phyloP scores from a whole-genome alignment of 2,888 invertebrate genomes.

The Cephus pulcher region DNA sequence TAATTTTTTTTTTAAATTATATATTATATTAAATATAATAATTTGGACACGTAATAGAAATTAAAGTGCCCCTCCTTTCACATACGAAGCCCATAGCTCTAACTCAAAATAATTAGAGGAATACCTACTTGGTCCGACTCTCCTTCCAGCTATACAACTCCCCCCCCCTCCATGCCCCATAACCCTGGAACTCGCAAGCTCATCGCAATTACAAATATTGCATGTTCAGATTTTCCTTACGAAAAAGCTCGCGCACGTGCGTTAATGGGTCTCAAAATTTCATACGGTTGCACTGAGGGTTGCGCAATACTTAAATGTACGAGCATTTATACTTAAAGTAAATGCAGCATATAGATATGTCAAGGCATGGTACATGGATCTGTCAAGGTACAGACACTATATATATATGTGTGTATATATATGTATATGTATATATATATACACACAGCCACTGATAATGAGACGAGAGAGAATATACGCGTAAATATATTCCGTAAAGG shows the following conservation, averaged over 20 bases:
- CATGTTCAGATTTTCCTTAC: conserved; percentile 3
- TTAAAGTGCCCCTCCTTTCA: conserved; percentile 2
- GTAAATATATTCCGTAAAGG: neutral
- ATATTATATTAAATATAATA: no score
- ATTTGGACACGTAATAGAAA: neutral
- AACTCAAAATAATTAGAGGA: conserved; percentile 41
- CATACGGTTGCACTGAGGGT: neutral
- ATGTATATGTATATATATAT: no score
- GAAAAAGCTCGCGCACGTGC: neutral
- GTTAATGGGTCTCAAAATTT: neutral
- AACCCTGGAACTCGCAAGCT: neutral
- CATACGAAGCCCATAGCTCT: conserved; percentile 15
- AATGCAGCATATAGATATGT: neutral
- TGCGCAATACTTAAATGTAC: neutral
- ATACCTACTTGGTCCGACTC: conserved; percentile 20
- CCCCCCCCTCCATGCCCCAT: neutral
- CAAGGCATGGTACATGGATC: neutral
- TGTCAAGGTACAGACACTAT: neutral
- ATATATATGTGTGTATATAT: no score
- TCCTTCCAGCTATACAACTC: conserved; percentile 11
- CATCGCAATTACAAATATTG: conserved; percentile 45
- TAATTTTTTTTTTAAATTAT: neutral
- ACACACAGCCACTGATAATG: neutral
- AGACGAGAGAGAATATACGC: neutral
- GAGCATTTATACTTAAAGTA: neutral